These are phyloP conservation scores for Vollenhovia emeryi DNA, from an alignment of 1,140 invertebrate genomes.

Conservation along the genomic window DNA sequence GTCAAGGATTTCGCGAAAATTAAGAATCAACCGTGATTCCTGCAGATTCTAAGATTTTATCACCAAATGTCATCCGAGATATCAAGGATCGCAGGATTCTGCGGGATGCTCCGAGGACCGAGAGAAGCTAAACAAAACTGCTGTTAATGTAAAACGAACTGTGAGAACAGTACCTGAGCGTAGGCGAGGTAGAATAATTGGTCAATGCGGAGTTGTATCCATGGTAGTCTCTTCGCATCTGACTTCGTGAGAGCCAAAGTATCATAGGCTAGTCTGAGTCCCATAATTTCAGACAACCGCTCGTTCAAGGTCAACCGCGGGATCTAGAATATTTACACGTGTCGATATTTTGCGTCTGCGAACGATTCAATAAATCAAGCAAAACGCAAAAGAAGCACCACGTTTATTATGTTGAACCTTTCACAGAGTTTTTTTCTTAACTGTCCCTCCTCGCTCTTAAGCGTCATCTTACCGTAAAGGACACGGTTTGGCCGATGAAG, in stretches of 20 bases:
- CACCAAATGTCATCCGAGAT: not conserved
- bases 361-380: slow-evolving; percentile 6
- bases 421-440: not conserved
- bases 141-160: slow-evolving; percentile 63
- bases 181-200: slow-evolving; percentile 76
- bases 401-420: slow-evolving; percentile 8
- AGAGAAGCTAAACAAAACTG: slow-evolving; percentile 23
- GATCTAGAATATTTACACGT: slow-evolving; percentile 65
- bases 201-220: slow-evolving; percentile 67
- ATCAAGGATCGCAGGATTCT: not conserved
- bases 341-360: slow-evolving; percentile 26
- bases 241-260: slow-evolving; percentile 70
- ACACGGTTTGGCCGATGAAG: slow-evolving; percentile 57
- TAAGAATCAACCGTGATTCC: not conserved
- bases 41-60: not conserved
- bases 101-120: not conserved
- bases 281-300: slow-evolving; percentile 73
- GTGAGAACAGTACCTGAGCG: slow-evolving; percentile 76
- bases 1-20: not conserved
- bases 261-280: slow-evolving; percentile 75
- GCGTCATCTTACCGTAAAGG: slow-evolving; percentile 60
- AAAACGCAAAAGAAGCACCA: not conserved
- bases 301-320: slow-evolving; percentile 72
- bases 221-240: slow-evolving; percentile 64
- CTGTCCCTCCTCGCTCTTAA: not conserved